Evolutionary conservation across 1,140 invertebrate species (phyloP), one percentile per base, ranked within the genome.

Genomic region (Rhynchophorus ferrugineus): DNA sequence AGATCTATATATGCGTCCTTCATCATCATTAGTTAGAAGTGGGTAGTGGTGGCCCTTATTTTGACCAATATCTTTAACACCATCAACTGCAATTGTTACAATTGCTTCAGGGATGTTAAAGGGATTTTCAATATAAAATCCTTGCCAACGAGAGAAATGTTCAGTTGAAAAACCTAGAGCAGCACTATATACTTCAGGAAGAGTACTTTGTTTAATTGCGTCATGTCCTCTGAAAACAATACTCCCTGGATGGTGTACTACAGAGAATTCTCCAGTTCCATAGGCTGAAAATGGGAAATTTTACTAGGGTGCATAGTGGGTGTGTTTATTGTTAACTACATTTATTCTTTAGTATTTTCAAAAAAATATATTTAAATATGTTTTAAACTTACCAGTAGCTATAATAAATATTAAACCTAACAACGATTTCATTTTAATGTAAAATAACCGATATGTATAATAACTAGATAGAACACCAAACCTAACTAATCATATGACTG

Each of bases 71-170:
- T 72, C 73, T 22, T 76, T 63, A 16, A 86, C 70, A 49, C 86
- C 87, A 69, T 86, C 82, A 34, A 91, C 74, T 29, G 79, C 79
- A 22, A 91, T 73, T 22, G 79, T 78, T 18, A 91, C 83, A 39
- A 86, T 76, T 24, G 84, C 85, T 70, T 88, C 82, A 19, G 89
- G 84, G 49, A 84, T 74, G 53, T 80, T 75, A 58, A 92, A 91
- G 6, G 87, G 83, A 72, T 87, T 78, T 2, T 70, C 74, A 37
- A 89, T 77, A 20, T 71, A 75, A 44, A 91, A 61, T 11, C 85
- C 86, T 58, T 73, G 73, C 85, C 87, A 91, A 54, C 76, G 73
- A 24, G 78, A 75, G 57, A 73, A 77, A 80, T 76, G 71, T 58
- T 74, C 74, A 13, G 80, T 78, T 8, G 84, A 81, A 44, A 82